These are phyloP conservation scores for Decapterus maruadsi DNA, from an alignment of 2,797 vertebrate genomes.

Conservation along the genomic window DNA sequence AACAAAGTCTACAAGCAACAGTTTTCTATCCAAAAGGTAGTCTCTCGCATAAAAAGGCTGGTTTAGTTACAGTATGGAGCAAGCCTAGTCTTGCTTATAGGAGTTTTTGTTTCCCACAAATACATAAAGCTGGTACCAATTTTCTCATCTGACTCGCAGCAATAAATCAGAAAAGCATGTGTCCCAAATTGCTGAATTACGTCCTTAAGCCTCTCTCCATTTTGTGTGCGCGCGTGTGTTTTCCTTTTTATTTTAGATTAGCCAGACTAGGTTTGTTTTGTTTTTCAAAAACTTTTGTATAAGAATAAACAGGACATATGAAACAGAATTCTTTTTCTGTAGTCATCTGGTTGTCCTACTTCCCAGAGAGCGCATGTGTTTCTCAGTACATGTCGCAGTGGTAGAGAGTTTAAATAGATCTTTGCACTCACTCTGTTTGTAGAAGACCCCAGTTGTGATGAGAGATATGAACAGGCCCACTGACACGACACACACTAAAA, in stretches of 20 bases:
- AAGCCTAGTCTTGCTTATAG: neutral
- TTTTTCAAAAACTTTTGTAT: neutral
- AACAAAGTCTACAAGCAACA: neutral
- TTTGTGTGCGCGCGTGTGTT: neutral
- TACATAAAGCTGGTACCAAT: neutral
- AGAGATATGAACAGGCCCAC: conserved; percentile 85
- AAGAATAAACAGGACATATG: neutral
- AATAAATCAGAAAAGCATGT: conserved; percentile 1
- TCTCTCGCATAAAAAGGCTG: neutral
- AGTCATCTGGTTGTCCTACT: neutral
- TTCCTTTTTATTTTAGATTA: neutral
- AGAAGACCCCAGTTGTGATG: conserved; percentile 88
- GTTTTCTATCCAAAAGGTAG: neutral
- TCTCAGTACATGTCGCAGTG: neutral
- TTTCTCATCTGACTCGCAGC: neutral
- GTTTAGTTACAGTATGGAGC: neutral
- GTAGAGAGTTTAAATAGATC: neutral
- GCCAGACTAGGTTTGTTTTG: neutral
- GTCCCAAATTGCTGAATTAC: neutral
- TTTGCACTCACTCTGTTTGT: conserved; percentile 89
- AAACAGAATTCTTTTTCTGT: neutral
- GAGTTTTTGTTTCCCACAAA: neutral
- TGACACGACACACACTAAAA: conserved; percentile 81
- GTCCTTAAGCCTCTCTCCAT: neutral
- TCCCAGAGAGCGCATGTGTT: neutral